A percentile compares a stretch with the other conserved stretches of the same genome.
These are phyloP conservation scores for Scelioninae gen. 2 DNA, from an alignment of 2,888 invertebrate genomes.

Conservation along the genomic window DNA sequence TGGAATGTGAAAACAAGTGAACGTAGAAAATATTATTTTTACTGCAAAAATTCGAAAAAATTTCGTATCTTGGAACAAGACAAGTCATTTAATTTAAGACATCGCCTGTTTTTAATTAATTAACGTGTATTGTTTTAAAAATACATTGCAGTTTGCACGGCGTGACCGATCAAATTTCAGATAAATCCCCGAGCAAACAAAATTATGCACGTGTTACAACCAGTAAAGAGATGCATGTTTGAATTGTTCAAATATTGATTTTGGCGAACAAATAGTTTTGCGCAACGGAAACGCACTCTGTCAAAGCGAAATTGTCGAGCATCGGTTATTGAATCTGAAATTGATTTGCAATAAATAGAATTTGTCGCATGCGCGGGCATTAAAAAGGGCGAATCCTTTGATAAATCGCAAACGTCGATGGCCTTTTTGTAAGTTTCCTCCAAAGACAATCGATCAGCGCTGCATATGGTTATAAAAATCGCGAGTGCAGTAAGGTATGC, in stretches of 20 bases:
- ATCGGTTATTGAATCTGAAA: conserved; percentile 5
- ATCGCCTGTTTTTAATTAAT: no score
- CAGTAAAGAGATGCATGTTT: not conserved
- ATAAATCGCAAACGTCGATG: no score
- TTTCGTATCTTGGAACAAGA: no score
- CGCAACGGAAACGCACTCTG: conserved; percentile 4
- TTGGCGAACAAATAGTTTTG: conserved; percentile 11
- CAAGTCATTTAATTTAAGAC: no score
- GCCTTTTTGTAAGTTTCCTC: not conserved
- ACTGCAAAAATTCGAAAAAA: no score
- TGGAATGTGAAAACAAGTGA: no score
- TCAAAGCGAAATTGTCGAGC: not conserved
- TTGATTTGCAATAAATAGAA: not conserved
- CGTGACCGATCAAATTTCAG: not conserved
- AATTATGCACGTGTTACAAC: not conserved
- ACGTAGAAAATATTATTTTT: no score
- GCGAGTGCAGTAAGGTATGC: conserved; percentile 53
- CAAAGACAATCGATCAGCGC: conserved; percentile 44
- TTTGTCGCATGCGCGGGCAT: not conserved
- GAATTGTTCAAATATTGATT: conserved; percentile 13
- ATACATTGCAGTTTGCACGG: no score
- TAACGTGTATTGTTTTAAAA: no score
- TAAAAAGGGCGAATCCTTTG: no score
- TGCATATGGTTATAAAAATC: conserved; percentile 34
- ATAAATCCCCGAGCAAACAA: conserved; percentile 3